A percentile compares a stretch with the other conserved stretches of the same genome.
Evolutionary conservation across 2,888 invertebrate genomes (phyloP).

Genomic region (Apodemia mormo): DNA sequence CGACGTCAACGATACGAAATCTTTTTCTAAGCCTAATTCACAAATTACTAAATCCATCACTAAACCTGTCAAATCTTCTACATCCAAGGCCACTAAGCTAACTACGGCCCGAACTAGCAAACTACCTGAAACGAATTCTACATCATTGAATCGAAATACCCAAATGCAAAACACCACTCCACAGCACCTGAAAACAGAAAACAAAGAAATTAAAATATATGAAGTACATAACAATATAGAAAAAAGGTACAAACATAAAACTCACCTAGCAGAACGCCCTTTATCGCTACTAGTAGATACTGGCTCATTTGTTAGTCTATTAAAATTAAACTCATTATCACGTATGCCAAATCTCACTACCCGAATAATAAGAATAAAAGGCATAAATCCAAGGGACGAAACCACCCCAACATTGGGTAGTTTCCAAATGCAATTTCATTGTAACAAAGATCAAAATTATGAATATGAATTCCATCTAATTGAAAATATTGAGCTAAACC

Average conservation of each 20-base stretch:
- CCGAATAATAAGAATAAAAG: slow-evolving; percentile 8
- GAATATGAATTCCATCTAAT: slow-evolving; percentile 4
- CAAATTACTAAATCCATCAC: too few relatives aligned
- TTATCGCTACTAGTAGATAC: not conserved
- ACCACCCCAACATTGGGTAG: slow-evolving; percentile 21
- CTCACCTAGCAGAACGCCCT: not conserved
- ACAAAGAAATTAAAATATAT: not conserved
- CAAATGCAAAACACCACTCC: not conserved
- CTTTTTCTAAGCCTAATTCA: too few relatives aligned
- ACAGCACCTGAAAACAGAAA: not conserved
- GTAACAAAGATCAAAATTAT: not conserved
- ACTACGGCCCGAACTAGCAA: not conserved
- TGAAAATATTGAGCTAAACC: not conserved
- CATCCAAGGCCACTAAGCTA: too few relatives aligned
- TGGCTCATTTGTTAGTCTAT: not conserved
- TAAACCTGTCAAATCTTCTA: too few relatives aligned
- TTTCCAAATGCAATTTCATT: slow-evolving; percentile 2
- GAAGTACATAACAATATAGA: not conserved
- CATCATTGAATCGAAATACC: not conserved
- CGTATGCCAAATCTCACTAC: not conserved
- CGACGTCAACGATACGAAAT: not conserved
- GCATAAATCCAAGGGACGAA: slow-evolving; percentile 19
- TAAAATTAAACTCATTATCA: not conserved
- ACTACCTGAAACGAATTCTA: not conserved
- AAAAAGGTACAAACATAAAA: not conserved